phyloP scores from a whole-genome alignment of 2,113 vertebrate species.

The Cyphomyrus plagiostoma region DNA sequence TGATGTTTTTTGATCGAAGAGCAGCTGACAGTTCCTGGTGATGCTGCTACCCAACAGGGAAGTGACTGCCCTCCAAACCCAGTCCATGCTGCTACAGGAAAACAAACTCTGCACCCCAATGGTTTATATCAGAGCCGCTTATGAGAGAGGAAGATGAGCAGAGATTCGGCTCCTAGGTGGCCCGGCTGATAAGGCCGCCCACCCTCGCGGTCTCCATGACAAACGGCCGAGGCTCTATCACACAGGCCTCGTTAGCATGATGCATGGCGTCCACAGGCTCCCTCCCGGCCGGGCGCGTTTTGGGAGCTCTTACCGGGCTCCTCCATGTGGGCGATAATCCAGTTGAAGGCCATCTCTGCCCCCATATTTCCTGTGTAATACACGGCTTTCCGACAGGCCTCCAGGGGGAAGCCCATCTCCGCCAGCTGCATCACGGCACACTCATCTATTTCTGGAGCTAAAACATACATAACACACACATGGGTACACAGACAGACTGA shows the following conservation, averaged over 20 bases:
- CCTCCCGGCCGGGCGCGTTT: neutral
- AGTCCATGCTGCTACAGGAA: neutral
- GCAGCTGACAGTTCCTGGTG: neutral
- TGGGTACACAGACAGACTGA: neutral
- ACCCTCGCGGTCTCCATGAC: neutral
- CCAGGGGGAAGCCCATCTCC: constrained; percentile 96
- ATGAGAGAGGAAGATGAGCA: neutral
- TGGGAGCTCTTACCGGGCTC: constrained; percentile 75
- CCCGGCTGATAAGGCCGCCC: neutral
- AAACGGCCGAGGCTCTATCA: neutral
- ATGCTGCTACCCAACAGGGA: neutral
- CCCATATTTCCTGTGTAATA: constrained; percentile 97
- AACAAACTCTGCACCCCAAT: neutral
- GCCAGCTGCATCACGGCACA: constrained; percentile 93
- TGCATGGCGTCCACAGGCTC: neutral
- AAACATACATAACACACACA: constrained; percentile 21
- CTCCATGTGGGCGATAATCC: constrained; percentile 99
- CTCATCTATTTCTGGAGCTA: constrained; percentile 93
- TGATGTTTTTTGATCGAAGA: too few relatives aligned
- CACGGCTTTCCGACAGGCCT: constrained; percentile 93
- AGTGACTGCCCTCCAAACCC: neutral
- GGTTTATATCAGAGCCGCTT: neutral
- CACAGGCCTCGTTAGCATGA: neutral
- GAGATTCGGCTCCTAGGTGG: neutral
- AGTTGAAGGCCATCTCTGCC: constrained; percentile 95